Base-by-base conservation (phyloP, 2,797 vertebrate species). In the Geotrypetes seraphini region DNA sequence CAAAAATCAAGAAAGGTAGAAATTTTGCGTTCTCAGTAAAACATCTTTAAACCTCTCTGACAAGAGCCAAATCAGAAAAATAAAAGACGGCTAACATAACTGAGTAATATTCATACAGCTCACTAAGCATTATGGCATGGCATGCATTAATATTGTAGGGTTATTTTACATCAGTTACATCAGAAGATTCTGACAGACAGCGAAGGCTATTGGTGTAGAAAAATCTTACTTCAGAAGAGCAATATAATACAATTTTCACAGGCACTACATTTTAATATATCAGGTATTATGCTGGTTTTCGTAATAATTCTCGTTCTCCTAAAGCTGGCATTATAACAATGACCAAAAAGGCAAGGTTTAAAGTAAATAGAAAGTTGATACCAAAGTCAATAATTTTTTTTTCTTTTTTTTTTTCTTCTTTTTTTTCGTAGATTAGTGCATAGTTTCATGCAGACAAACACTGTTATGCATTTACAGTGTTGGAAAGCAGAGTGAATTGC, bases 211-310 rank as follows among this genome's bases (percentile, higher is more conserved):
- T 81, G 91, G 90, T 93, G 92, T 89, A 89, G 83, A 89, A 86
- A 84, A 88, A 78, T 83, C 77, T 78, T 81, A 90, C 79, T 86
- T 90, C 81, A 87, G 88, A 89, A 86, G 89, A 92, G 89, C 84
- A 77, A 81, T 91, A 94, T 87, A 89, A 90, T 93, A 96, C 90
- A 94, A 85, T 81, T 87, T 89, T 92, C 87, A 94, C 93, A 97
- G 93, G 93, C 93, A 96, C 93, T 93, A 92, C 87, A 91, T 88
- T 89, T 86, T 88, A 81, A 86, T 88, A 91, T 88, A 90, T 89
- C 76, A 75, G 80, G 81, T 89, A 89, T 90, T 93, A 91, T 96
- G 93, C 93, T 96, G 92, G 93, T 96, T 93, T 83, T 85, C 73
- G 78, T 86, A n/a, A 81, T 85, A 84, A 84, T 77, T 88, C 75